Base-by-base conservation (phyloP, 30 jellyfish, hydroid and myxozoan genomes). In the Cassiopea xamachana region DNA sequence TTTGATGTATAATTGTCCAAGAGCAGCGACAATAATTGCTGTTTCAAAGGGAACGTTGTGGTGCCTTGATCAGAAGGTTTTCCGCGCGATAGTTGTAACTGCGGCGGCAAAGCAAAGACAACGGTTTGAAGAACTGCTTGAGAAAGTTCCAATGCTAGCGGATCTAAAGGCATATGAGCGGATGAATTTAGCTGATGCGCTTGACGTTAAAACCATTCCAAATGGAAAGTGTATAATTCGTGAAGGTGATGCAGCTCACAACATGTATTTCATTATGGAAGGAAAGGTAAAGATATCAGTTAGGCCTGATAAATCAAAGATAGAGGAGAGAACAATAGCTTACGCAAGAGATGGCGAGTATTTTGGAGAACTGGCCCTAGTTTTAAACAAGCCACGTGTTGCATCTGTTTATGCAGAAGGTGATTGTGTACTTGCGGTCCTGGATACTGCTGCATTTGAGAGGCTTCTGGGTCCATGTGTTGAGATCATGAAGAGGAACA, bases 21-120 rank as follows among this genome's bases (percentile, higher is more conserved):
- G 99, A 80, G 94, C 94, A 50, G 99, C 99, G 8, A 96, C 99
- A n/a, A 96, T 96, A 49, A 72, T 96, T 45, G 99, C 99, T 9
- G 82, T 67, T 48, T 47, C 97, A 50, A 82, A 88, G 17, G 99
- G 99, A 17, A 88, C 92, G 0, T 78, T 96, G 73, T 96, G 99
- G 99, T 97, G 99, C 80, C 88, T 96, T 16, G 99, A 96, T 90
- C 99, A 96, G 69, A 96, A 86, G 61, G 93, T 98, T 43, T 96
- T 96, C 75, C 93, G 98, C 8, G 89, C 89, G 48, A 89, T 96
- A 6, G 95, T 96, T 14, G 99, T 96, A 0, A 82, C 95, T 13
- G 99, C 99, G 1, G 94, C 99, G 14, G 99, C 99, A 18, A 88
- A 77, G 59, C 94, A 91, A 60, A 83, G 99, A 69, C 90, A 79